Conservation (phyloP, 1,140 invertebrate species). For the Dinoponera quadriceps region DNA sequence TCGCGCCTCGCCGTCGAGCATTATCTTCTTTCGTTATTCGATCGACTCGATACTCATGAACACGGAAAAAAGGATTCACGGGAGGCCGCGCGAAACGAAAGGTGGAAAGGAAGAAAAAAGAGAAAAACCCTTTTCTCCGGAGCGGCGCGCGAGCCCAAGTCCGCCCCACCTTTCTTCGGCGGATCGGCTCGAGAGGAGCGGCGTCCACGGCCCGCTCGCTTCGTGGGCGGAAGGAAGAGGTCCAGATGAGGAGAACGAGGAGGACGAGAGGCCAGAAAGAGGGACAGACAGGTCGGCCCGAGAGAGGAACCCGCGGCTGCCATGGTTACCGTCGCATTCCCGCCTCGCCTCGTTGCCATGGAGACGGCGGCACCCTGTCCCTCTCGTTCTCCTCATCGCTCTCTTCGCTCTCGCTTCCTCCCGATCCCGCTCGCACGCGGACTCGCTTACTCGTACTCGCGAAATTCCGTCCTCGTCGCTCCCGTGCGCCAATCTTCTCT, state of each 20-base stretch:
- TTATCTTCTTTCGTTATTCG: constrained; percentile 33
- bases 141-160: constrained; percentile 57
- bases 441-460: constrained; percentile 37
- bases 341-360: constrained; percentile 85
- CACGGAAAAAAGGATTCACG: constrained; percentile 49
- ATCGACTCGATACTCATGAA: constrained; percentile 33
- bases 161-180: constrained; percentile 67
- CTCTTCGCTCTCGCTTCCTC: constrained; percentile 30
- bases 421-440: background rate
- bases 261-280: constrained; percentile 80
- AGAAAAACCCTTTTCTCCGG: constrained; percentile 58
- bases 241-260: constrained; percentile 78
- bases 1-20: background rate
- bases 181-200: constrained; percentile 61
- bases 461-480: constrained; percentile 65
- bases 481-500: constrained; percentile 63
- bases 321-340: constrained; percentile 86
- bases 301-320: constrained; percentile 83
- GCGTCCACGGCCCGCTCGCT: constrained; percentile 53
- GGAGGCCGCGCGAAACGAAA: constrained; percentile 32
- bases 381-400: constrained; percentile 60
- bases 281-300: constrained; percentile 83
- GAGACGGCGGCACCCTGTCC: constrained; percentile 75
- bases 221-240: constrained; percentile 83
- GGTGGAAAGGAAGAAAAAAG: constrained; percentile 49